Conservation (phyloP, 2,888 invertebrate species). For the Trilocha varians region DNA sequence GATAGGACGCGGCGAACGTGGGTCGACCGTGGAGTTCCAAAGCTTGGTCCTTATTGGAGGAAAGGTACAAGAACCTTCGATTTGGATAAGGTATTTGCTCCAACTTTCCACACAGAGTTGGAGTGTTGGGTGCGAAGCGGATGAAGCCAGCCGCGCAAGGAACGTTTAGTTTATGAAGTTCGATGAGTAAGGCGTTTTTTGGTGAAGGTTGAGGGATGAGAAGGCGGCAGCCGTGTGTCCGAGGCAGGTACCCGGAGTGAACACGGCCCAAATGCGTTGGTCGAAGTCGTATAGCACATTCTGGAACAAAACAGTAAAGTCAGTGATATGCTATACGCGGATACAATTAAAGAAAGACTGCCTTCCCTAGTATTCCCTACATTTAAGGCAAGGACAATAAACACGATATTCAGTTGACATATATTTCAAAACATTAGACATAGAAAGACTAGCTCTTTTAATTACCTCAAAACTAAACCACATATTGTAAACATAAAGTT, state of each 20-base stretch:
- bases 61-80: constrained; percentile 73
- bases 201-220: constrained; percentile 60
- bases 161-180: constrained; percentile 79
- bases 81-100: constrained; percentile 76
- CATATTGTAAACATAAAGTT: too few species aligned
- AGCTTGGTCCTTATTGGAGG: constrained; percentile 59
- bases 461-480: too few species aligned
- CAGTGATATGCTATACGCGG: background rate
- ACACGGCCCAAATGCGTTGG: constrained; percentile 54
- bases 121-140: constrained; percentile 68
- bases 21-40: constrained; percentile 76
- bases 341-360: too few species aligned
- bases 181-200: constrained; percentile 75
- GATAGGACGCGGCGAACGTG: constrained; percentile 78
- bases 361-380: too few species aligned
- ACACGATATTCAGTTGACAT: too few species aligned
- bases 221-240: constrained; percentile 66
- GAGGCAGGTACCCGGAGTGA: constrained; percentile 69
- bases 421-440: too few species aligned
- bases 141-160: constrained; percentile 77
- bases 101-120: constrained; percentile 78
- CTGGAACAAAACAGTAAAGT: constrained; percentile 55
- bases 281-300: constrained; percentile 72
- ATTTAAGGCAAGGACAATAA: too few species aligned
- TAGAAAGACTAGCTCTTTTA: too few species aligned